A percentile compares a stretch with the other conserved stretches of the same genome.
These are phyloP conservation scores for Exocentrus adspersus DNA, from an alignment of 2,888 invertebrate species.

Conservation along the genomic window DNA sequence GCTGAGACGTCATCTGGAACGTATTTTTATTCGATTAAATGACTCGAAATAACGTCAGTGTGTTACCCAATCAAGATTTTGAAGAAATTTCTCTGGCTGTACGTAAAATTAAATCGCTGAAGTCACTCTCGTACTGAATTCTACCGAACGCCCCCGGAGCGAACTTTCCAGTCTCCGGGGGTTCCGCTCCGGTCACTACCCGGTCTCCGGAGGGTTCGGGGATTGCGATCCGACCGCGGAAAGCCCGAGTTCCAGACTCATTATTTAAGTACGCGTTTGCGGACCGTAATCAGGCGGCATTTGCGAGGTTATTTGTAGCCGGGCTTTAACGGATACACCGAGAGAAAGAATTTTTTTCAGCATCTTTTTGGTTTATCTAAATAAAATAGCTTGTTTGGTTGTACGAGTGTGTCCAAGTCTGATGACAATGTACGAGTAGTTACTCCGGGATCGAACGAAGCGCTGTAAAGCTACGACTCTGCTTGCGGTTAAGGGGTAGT, in stretches of 20 bases:
- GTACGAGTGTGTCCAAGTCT: not conserved
- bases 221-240: not conserved
- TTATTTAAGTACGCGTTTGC: conserved; percentile 10
- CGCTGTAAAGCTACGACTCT: conserved; percentile 1
- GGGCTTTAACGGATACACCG: no score
- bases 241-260: conserved; percentile 13
- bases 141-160: not conserved
- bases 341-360: no score
- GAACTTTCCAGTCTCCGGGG: conserved; percentile 18
- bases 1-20: no score
- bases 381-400: not conserved
- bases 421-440: conserved; percentile 5
- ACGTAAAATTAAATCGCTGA: no score
- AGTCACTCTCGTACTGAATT: conserved; percentile 3
- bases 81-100: no score
- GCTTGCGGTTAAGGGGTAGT: conserved; percentile 7
- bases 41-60: no score
- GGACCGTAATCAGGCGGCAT: not conserved
- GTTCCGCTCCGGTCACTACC: conserved; percentile 13
- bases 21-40: no score
- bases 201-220: not conserved
- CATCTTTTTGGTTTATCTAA: not conserved
- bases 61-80: no score
- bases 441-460: not conserved
- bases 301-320: not conserved